Evolutionary conservation across 2,888 invertebrate species (phyloP), one percentile per base, ranked within the genome.

Genomic region (Lycia hirtaria): DNA sequence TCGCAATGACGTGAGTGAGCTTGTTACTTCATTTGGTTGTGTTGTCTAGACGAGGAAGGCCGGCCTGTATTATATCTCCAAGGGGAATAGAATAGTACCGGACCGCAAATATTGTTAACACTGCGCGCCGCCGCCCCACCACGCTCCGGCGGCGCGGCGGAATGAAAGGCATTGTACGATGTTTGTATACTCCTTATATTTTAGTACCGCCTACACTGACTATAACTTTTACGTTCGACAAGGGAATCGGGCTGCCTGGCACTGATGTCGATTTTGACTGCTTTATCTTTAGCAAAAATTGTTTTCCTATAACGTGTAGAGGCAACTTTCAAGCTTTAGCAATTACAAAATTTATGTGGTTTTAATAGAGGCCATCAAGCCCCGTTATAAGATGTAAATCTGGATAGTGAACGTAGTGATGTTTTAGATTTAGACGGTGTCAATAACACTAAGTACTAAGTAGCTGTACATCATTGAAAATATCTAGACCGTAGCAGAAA

Each of bases 91-190:
- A n/a, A n/a, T n/a, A n/a, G 81, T 84, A 82, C 83, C 80, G 78
- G 81, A 82, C 85, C 83, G 87, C 87, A 88, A 88, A 88, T 84
- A 78, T 80, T 83, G 79, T 85, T 86, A 82, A 78, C 75, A 74
- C 68, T 73, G 80, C 71, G 77, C 80, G 87, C n/a, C n/a, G n/a
- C n/a, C n/a, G n/a, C n/a, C n/a, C n/a, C n/a, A n/a, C n/a, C n/a
- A n/a, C n/a, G n/a, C n/a, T n/a, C n/a, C n/a, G n/a, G n/a, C n/a
- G 88, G 83, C 87, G 86, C 87, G 70, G 75, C 82, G 78, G 66
- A 69, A 70, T 59, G 64, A 66, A 63, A 67, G 56, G 69, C 73
- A 77, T 80, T 83, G 81, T 81, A 66, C 45, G 52, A 15, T 26
- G n/a, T 37, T 40, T 48, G 19, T 80, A 50, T 35, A 45, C 49